Base-by-base conservation (phyloP, 1,140 invertebrate species). In the Polyergus mexicanus region DNA sequence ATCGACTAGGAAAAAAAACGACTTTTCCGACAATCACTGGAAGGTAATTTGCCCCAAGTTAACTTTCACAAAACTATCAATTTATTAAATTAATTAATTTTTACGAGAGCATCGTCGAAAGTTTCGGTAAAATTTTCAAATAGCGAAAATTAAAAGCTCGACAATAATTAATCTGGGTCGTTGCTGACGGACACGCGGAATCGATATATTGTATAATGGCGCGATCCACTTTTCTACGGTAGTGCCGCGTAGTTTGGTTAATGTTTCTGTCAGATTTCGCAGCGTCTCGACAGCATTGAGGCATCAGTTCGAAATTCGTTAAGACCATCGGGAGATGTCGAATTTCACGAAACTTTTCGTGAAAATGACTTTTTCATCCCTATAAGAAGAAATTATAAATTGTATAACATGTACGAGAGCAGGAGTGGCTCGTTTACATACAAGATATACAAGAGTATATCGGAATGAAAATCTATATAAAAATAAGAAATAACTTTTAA, bases 151-250 rank as follows among this genome's bases (percentile, higher is more conserved):
- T 89, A 88, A 51, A 86, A 51, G 28, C 75, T 54, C 51, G 66
- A 85, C 35, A 56, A 89, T 88, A 89, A 86, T 89, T 89, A 86
- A 89, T 86, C 72, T 74, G 54, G 66, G 84, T 83, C 81, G 80
- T 56, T n/a, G 60, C 60, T 44, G 54, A 65, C 51, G 41, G 51
- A 25, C 44, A 54, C 6, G 41, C 62, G 71, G 71, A 71, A 83
- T 86, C 84, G 51, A 88, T 83, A 81, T 56, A 62, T 83, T 83
- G 76, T 56, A 62, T 83, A 28, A 62, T 47, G 38, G 38, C 54
- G 56, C 68, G 54, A 74, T 83, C 78, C 41, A 83, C 38, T 83
- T 72, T 83, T 62, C 78, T 54, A 19, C 25, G 22, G 16, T n/a
- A 71, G 44, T 60, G 28, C n/a, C 41, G 16, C 47, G 47, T 51